A percentile compares a stretch with the other conserved stretches of the same genome.
Conservation (phyloP, 2,113 vertebrate species). For the Pygoscelis adeliae region DNA sequence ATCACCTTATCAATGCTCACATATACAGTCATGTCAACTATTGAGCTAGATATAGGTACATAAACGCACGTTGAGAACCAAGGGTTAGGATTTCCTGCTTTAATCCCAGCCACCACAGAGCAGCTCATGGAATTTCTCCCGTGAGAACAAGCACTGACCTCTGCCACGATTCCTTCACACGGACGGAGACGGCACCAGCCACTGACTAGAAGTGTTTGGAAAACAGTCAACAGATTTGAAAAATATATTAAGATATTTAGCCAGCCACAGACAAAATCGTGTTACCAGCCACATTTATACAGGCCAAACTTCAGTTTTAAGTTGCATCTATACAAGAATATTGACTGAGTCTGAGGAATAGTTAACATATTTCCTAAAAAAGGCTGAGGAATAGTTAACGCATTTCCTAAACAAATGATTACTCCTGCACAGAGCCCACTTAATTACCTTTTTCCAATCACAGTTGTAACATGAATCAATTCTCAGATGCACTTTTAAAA, state of each 20-base stretch:
- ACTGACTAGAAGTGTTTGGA: not conserved
- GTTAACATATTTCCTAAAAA: not conserved
- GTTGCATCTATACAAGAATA: not conserved
- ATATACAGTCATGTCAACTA: not conserved
- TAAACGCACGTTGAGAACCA: not conserved
- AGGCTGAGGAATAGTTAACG: not conserved
- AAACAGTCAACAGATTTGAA: not conserved
- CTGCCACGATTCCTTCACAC: not conserved
- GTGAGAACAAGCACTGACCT: not conserved
- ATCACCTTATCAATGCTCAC: not conserved
- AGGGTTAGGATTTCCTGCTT: not conserved
- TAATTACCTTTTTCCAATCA: not conserved
- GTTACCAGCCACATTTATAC: not conserved
- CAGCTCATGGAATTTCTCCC: not conserved
- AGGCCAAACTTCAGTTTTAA: not conserved
- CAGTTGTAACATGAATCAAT: not conserved
- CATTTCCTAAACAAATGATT: not conserved
- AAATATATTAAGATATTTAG: not conserved
- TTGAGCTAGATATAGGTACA: rapidly evolving
- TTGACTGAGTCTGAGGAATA: not conserved
- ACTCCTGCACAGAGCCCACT: not conserved
- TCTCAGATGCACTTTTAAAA: not conserved
- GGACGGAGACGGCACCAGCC: not conserved
- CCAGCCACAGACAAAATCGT: not conserved
- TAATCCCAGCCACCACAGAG: not conserved